Base-by-base conservation (phyloP, 2,888 invertebrate species). In the Cantharis nigra region DNA sequence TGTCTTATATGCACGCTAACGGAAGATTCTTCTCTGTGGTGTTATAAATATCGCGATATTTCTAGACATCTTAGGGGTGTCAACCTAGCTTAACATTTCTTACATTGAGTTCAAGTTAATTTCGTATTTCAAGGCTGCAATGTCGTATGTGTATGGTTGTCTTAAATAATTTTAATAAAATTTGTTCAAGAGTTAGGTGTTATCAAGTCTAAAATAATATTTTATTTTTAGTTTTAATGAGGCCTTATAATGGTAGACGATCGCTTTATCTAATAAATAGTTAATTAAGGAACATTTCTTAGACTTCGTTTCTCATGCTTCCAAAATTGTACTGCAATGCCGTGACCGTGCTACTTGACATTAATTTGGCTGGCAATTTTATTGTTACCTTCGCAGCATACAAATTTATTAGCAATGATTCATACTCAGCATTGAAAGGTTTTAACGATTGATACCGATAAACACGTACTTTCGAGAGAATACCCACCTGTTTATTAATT, bases 61-160 rank as follows among this genome's bases (percentile, higher is more conserved):
- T 82, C 79, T 76, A 76, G 78, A 77, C 79, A 72, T 73, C 74
- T 70, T 75, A 80, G 76, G 81, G 82, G 82, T 87, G 87, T 86
- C 86, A 87, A 87, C 87, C 87, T 87, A 86, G 83, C 86, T 83
- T 85, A 86, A 87, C 86, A 83, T 85, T 83, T 84, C 82, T 82
- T 84, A 81, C 71, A 84, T 85, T 86, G 85, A 83, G 86, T 87
- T 87, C 86, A 85, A 85, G 85, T 83, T 85, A 85, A 84, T 80
- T 83, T 81, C 83, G 78, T 70, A 80, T 79, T 79, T 82, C 84
- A 83, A 84, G 83, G 82, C 74, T 82, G 72, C 49, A 49, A n/a
- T n/a, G 49, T 49, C 49, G 49, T 49, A 49, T 49, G 49, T 49
- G n/a, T n/a, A n/a, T 49, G 3, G 49, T 49, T 49, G 49, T 49